A percentile compares a stretch with the other conserved stretches of the same genome.
Evolutionary conservation across 2,113 vertebrate species (phyloP).

Genomic region (Platysteira castanea): DNA sequence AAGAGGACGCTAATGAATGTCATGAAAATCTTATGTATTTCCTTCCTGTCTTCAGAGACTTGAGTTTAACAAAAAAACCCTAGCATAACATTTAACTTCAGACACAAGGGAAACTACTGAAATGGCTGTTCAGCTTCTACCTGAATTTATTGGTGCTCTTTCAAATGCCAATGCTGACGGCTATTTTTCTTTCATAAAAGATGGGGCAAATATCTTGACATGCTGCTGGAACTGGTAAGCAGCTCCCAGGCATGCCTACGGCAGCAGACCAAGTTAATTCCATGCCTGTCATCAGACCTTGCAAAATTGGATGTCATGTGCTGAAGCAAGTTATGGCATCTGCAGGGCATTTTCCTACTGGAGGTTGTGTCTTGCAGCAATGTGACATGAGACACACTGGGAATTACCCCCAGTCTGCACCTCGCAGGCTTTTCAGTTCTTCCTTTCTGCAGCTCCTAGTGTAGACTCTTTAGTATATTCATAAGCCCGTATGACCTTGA

Average conservation of each 20-base stretch:
- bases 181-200: conserved; percentile 17
- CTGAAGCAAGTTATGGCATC: background rate
- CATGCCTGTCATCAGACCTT: background rate
- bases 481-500: background rate
- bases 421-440: background rate
- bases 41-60: background rate
- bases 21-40: background rate
- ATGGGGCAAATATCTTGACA: background rate
- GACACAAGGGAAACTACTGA: background rate
- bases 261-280: background rate
- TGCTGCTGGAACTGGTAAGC: background rate
- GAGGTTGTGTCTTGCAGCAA: background rate
- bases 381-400: background rate
- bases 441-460: background rate
- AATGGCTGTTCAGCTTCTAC: background rate
- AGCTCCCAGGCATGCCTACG: background rate
- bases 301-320: background rate
- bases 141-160: conserved; percentile 5
- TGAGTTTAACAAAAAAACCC: background rate
- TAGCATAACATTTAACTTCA: background rate
- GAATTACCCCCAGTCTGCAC: background rate
- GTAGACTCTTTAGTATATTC: background rate
- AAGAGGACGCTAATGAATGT: background rate
- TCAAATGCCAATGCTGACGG: background rate
- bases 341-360: background rate